A percentile compares a stretch with the other conserved stretches of the same genome.
These are phyloP conservation scores for Marcusenius ussheri DNA, from an alignment of 2,113 vertebrate species.

Conservation along the genomic window DNA sequence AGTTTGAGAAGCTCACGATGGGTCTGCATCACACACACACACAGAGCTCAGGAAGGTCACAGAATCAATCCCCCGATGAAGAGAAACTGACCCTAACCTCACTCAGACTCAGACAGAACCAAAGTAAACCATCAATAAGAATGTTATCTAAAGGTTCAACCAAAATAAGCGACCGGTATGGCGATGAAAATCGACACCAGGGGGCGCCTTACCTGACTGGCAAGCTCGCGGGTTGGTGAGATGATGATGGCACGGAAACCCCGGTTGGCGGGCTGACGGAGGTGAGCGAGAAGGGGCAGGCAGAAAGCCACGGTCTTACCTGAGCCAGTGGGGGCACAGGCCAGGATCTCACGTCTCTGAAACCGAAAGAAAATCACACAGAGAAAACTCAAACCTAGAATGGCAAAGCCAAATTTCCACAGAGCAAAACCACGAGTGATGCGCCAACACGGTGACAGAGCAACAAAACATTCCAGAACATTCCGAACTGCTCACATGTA, in stretches of 20 bases:
- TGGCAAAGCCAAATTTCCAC: neutral
- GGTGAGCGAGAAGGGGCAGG: constrained; percentile 76
- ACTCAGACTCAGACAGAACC: neutral
- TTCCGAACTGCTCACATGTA: constrained; percentile 66
- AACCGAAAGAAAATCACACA: constrained; percentile 12
- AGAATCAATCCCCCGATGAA: neutral
- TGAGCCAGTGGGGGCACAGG: constrained; percentile 92
- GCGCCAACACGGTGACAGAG: neutral
- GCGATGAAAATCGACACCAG: neutral
- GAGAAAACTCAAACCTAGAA: neutral
- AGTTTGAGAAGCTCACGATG: constrained; percentile 83
- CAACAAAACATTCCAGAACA: neutral
- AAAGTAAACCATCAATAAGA: neutral
- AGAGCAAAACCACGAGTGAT: neutral
- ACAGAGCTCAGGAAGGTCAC: neutral
- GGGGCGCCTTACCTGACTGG: constrained; percentile 71
- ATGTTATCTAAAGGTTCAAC: neutral
- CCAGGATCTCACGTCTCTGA: constrained; percentile 82
- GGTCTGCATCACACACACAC: constrained; percentile 58
- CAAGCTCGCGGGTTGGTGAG: constrained; percentile 87
- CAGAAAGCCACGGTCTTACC: constrained; percentile 94
- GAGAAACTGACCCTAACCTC: neutral
- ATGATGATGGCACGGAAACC: constrained; percentile 87
- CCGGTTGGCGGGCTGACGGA: constrained; percentile 81
- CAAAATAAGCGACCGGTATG: neutral